These are phyloP conservation scores for Clivina fossor DNA, from an alignment of 2,888 invertebrate genomes.

Conservation along the genomic window DNA sequence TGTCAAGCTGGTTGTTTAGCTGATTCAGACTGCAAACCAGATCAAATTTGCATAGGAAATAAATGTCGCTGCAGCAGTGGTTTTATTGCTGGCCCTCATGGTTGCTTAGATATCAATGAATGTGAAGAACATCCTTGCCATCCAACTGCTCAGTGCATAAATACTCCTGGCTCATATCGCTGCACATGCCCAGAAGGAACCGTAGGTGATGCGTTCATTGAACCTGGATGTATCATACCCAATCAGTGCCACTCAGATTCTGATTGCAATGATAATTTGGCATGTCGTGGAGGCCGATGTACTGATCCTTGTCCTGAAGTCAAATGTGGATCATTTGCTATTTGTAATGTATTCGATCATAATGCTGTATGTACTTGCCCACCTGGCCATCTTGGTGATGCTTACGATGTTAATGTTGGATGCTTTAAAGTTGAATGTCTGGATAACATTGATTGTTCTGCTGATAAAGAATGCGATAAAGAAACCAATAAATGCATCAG, in stretches of 20 bases:
- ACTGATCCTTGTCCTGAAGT: conserved; percentile 75
- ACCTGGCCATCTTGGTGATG: conserved; percentile 80
- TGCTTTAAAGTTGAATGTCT: conserved; percentile 90
- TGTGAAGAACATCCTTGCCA: conserved; percentile 80
- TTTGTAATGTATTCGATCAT: conserved; percentile 74
- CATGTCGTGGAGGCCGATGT: conserved; percentile 77
- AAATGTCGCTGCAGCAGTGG: conserved; percentile 79
- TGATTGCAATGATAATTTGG: conserved; percentile 74
- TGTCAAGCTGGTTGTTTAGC: conserved; percentile 82
- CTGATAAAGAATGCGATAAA: conserved; percentile 73
- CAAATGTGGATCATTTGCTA: conserved; percentile 75
- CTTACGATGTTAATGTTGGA: conserved; percentile 72
- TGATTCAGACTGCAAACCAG: conserved; percentile 76
- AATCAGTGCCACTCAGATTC: conserved; percentile 73
- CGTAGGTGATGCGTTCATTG: conserved; percentile 70
- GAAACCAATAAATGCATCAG: conserved; percentile 77
- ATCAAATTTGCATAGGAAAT: conserved; percentile 73
- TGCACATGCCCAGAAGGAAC: conserved; percentile 79
- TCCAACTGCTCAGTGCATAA: conserved; percentile 75
- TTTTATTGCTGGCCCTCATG: conserved; percentile 70
- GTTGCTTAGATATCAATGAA: conserved; percentile 83
- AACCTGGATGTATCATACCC: conserved; percentile 76
- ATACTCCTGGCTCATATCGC: conserved; percentile 76
- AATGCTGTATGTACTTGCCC: conserved; percentile 75
- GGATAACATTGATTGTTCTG: conserved; percentile 72